These are phyloP conservation scores for Phalacrocorax aristotelis DNA, from an alignment of 2,113 vertebrate species.

Conservation along the genomic window DNA sequence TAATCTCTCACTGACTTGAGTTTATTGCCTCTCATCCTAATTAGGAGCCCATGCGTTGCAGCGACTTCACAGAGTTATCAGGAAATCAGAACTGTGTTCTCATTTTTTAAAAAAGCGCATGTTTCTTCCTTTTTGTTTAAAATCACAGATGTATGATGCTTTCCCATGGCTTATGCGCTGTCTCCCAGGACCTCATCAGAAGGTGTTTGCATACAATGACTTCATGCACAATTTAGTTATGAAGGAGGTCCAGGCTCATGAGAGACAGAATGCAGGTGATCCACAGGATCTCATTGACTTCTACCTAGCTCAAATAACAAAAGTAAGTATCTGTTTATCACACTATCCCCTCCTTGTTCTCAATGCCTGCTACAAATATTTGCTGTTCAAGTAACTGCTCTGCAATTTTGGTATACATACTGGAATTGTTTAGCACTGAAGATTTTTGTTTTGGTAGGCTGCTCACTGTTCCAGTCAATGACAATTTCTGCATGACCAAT, in stretches of 20 bases:
- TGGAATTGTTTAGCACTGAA: neutral
- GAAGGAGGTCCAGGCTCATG: slow-evolving; percentile 32
- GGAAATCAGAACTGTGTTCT: neutral
- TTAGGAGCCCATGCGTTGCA: neutral
- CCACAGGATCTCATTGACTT: slow-evolving; percentile 62
- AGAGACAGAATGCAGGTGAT: neutral
- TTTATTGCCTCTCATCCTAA: neutral
- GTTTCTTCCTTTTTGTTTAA: neutral
- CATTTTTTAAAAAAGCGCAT: neutral
- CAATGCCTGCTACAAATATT: neutral
- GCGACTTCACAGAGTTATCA: neutral
- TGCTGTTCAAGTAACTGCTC: neutral
- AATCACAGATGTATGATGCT: slow-evolving; percentile 57
- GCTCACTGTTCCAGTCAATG: neutral
- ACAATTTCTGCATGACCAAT: neutral
- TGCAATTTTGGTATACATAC: neutral
- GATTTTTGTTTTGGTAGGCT: neutral
- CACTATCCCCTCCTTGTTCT: neutral
- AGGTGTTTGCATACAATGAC: slow-evolving; percentile 34
- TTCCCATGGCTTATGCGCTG: slow-evolving; percentile 52
- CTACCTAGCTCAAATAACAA: slow-evolving; percentile 64
- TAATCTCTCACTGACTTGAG: neutral
- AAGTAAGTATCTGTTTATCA: slow-evolving; percentile 37
- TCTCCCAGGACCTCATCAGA: slow-evolving; percentile 63
- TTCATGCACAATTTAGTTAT: slow-evolving; percentile 30